Conservation (phyloP, 2,888 invertebrate genomes). For the Steinernema carpocapsae region DNA sequence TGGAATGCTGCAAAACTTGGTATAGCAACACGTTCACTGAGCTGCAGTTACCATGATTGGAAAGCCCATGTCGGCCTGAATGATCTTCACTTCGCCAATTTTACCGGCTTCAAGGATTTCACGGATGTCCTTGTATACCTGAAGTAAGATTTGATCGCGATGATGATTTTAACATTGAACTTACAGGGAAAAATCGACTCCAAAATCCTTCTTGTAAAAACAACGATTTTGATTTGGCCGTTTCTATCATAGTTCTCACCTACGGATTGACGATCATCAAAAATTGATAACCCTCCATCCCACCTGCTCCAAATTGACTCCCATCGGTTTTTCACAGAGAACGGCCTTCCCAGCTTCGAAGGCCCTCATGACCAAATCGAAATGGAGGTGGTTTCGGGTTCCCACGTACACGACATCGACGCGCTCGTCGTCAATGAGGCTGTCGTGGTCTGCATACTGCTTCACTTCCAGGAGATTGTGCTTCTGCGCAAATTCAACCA, state of each 20-base stretch:
- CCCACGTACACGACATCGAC: conserved; percentile 86
- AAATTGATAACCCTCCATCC: conserved; percentile 70
- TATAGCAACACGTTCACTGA: neutral
- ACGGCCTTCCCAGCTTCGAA: conserved; percentile 83
- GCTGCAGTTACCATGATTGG: conserved; percentile 24
- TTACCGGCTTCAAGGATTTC: neutral
- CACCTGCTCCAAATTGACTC: conserved; percentile 80
- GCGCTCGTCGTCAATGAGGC: conserved; percentile 22
- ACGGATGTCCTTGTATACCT: conserved; percentile 25
- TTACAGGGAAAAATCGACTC: conserved; percentile 35
- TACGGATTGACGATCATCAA: no score
- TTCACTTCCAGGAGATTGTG: conserved; percentile 30
- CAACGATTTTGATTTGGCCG: conserved; percentile 77
- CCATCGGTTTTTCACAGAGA: conserved; percentile 87
- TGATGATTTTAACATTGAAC: neutral
- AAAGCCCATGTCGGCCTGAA: conserved; percentile 28
- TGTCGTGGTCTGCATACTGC: conserved; percentile 23
- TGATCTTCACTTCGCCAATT: conserved; percentile 28
- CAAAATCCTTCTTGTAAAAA: conserved; percentile 78
- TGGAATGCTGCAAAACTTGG: neutral
- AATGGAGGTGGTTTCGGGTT: conserved; percentile 79
- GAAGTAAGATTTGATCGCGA: neutral
- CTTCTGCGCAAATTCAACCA: conserved; percentile 30
- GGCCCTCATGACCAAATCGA: conserved; percentile 77
- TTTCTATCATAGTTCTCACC: conserved; percentile 72